Conservation (phyloP, 2,113 vertebrate species). For the Chaenocephalus aceratus region DNA sequence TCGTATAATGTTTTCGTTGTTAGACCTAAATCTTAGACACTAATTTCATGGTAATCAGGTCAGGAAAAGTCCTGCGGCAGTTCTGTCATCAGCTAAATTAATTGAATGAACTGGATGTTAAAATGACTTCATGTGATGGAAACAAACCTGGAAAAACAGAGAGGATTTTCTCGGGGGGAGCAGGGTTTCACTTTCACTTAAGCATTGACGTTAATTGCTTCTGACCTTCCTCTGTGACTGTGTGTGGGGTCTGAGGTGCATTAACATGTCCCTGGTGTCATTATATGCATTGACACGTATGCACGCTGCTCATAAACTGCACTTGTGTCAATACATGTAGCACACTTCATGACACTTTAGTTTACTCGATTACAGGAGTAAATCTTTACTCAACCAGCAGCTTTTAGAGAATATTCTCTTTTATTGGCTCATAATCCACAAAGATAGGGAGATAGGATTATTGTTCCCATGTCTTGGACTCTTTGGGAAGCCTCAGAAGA, state of each 20-base stretch:
- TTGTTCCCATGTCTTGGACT: constrained; percentile 16
- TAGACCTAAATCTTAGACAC: background rate
- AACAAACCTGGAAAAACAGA: constrained; percentile 53
- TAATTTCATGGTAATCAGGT: constrained; percentile 59
- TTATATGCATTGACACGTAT: background rate
- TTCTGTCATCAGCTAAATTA: constrained; percentile 54
- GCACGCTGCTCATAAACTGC: constrained; percentile 7
- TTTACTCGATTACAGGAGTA: constrained; percentile 4
- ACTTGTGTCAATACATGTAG: constrained; percentile 12
- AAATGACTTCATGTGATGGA: constrained; percentile 36
- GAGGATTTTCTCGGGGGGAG: background rate
- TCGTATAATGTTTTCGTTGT: no score
- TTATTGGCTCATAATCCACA: constrained; percentile 40
- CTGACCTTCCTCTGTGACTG: constrained; percentile 32
- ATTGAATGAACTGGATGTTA: constrained; percentile 36
- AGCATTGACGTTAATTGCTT: constrained; percentile 28
- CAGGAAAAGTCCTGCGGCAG: constrained; percentile 12
- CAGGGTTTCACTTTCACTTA: constrained; percentile 48
- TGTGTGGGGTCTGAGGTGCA: constrained; percentile 50
- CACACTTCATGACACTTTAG: background rate
- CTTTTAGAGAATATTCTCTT: constrained; percentile 29
- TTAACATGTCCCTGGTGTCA: constrained; percentile 28
- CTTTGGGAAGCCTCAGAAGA: constrained; percentile 1
- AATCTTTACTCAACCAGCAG: constrained; percentile 17
- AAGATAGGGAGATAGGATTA: constrained; percentile 24